Percentiles rank a stretch among this genome's conserved stretches.
These are phyloP conservation scores for Corythoichthys intestinalis DNA, from an alignment of 2,113 vertebrate genomes.

Conservation along the genomic window DNA sequence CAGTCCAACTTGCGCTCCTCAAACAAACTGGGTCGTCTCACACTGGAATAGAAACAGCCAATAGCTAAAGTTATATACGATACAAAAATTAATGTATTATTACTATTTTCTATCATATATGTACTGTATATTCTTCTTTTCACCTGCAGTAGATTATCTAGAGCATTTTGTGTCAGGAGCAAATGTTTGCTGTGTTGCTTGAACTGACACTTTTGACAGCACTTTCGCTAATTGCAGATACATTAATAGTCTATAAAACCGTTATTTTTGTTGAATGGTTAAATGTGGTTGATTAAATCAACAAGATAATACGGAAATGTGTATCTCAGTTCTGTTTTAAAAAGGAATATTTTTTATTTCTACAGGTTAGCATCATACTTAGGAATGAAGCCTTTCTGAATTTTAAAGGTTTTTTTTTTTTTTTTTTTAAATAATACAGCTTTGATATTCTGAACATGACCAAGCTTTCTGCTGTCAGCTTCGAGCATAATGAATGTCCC, in stretches of 20 bases:
- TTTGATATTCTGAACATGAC: neutral
- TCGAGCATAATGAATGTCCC: constrained; percentile 10
- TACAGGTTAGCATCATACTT: neutral
- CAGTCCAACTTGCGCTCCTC: too few relatives aligned
- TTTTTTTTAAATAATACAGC: neutral
- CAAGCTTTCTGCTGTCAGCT: constrained; percentile 15
- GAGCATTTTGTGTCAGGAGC: neutral
- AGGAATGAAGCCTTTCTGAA: neutral
- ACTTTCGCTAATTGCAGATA: neutral
- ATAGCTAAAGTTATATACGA: too few relatives aligned
- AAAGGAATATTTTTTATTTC: neutral
- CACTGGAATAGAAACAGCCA: too few relatives aligned
- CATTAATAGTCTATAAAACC: neutral
- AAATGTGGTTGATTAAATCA: neutral
- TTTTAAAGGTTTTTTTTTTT: neutral
- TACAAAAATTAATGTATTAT: too few relatives aligned
- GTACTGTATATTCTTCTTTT: neutral
- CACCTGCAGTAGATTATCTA: neutral
- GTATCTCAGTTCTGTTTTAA: neutral
- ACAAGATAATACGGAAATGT: neutral
- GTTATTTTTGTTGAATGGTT: too few relatives aligned
- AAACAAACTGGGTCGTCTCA: too few relatives aligned
- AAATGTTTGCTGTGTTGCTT: neutral
- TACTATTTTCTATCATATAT: too few relatives aligned
- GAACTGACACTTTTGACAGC: neutral